phyloP scores from a whole-genome alignment of 2,888 invertebrate genomes.

The Pseudococcus longispinus region DNA sequence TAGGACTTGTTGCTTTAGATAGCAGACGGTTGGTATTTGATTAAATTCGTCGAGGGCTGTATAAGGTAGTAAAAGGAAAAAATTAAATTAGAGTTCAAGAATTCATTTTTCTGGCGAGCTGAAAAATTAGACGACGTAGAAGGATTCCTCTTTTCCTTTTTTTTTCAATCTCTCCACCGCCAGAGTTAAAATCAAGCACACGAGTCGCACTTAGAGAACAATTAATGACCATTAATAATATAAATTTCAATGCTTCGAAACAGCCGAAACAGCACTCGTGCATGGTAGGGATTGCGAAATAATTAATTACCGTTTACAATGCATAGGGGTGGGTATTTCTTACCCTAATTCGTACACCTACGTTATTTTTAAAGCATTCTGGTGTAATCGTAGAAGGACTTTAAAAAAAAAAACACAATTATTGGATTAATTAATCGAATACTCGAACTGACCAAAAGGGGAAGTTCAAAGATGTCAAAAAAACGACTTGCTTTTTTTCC shows the following conservation, averaged over 20 bases:
- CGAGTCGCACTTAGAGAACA: background rate
- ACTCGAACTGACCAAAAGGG: background rate
- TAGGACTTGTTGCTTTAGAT: background rate
- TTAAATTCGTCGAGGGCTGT: background rate
- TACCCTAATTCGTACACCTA: background rate
- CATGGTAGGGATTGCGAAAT: background rate
- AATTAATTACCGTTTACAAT: conserved; percentile 30
- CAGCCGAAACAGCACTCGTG: background rate
- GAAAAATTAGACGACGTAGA: background rate
- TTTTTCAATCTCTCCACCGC: background rate
- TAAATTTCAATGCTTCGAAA: background rate
- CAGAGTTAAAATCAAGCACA: background rate
- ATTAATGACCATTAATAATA: conserved; percentile 37
- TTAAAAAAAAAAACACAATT: background rate
- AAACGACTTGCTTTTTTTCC: background rate
- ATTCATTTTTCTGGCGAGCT: background rate
- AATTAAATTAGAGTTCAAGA: background rate
- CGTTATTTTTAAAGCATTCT: conserved; percentile 19
- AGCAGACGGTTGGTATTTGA: conserved; percentile 13
- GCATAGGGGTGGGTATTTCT: background rate
- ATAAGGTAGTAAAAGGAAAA: background rate
- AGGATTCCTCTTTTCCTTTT: background rate
- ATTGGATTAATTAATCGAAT: background rate
- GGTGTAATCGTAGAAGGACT: background rate
- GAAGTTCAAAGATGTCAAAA: background rate